Evolutionary conservation across 2,888 invertebrate genomes (phyloP).

Genomic region (Drosophila prostipennis): DNA sequence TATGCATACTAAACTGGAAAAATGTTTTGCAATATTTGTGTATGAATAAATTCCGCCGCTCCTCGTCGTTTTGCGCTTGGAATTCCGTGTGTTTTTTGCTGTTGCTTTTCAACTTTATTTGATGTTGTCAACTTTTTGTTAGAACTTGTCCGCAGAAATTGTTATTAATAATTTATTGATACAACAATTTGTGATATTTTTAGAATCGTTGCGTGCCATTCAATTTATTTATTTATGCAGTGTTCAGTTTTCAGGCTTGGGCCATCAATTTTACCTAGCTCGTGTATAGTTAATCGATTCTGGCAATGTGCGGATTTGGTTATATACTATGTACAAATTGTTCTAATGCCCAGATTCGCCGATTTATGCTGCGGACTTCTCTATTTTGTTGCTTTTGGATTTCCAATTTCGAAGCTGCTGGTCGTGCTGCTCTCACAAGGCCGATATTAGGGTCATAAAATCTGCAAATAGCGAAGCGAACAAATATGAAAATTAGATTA

Average conservation of each 20-base stretch:
- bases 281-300: slow-evolving; percentile 47
- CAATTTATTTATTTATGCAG: slow-evolving; percentile 30
- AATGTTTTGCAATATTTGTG: slow-evolving; percentile 45
- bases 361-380: slow-evolving; percentile 56
- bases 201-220: slow-evolving; percentile 52
- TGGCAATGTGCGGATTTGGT: slow-evolving; percentile 31
- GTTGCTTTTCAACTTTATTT: slow-evolving; percentile 45
- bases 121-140: slow-evolving; percentile 43
- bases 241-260: slow-evolving; percentile 13
- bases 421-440: slow-evolving; percentile 50
- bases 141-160: slow-evolving; percentile 27
- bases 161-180: slow-evolving; percentile 62
- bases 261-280: slow-evolving; percentile 24
- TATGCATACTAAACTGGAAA: slow-evolving; percentile 53
- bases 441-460: slow-evolving; percentile 64
- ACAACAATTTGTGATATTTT: slow-evolving; percentile 55
- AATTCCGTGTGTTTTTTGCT: slow-evolving; percentile 10
- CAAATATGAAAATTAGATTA: slow-evolving; percentile 71
- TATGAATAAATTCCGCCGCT: slow-evolving; percentile 24
- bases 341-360: slow-evolving; percentile 53
- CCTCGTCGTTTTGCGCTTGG: no score
- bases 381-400: slow-evolving; percentile 1
- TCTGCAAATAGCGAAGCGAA: slow-evolving; percentile 58
- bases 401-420: slow-evolving; percentile 39
- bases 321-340: slow-evolving; percentile 63